These are phyloP conservation scores for Uropsilus gracilis DNA, from an alignment of 2,113 vertebrate species.

Conservation along the genomic window DNA sequence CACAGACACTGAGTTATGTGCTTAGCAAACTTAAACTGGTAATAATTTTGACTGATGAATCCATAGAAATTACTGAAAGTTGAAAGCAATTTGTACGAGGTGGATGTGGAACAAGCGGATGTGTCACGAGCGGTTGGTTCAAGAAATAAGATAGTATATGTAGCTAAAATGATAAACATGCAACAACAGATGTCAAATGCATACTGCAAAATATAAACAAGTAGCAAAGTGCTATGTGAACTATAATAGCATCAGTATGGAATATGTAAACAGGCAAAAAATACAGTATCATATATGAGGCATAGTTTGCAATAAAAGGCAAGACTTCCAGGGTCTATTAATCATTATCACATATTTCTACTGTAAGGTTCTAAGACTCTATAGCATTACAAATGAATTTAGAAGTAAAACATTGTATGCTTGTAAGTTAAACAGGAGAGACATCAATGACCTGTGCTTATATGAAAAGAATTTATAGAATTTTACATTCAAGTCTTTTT, in stretches of 20 bases:
- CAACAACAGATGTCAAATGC: not conserved
- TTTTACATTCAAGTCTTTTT: not conserved
- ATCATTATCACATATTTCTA: not conserved
- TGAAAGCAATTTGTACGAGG: not conserved
- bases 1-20: not conserved
- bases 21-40: not conserved
- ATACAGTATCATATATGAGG: not conserved
- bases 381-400: not conserved
- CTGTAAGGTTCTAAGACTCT: not conserved
- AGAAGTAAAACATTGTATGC: constrained; percentile 8
- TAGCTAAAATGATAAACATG: not conserved
- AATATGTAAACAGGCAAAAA: not conserved
- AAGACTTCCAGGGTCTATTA: not conserved
- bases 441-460: not conserved
- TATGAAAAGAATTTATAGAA: constrained; percentile 4
- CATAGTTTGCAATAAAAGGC: not conserved
- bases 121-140: no score
- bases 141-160: no score
- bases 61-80: not conserved
- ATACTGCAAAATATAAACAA: constrained; percentile 5
- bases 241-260: not conserved
- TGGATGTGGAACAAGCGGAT: not conserved
- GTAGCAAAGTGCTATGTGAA: not conserved
- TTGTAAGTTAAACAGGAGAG: not conserved
- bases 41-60: not conserved